Base-by-base conservation (phyloP, 2,113 vertebrate genomes). In the Rousettus leschenaultii region DNA sequence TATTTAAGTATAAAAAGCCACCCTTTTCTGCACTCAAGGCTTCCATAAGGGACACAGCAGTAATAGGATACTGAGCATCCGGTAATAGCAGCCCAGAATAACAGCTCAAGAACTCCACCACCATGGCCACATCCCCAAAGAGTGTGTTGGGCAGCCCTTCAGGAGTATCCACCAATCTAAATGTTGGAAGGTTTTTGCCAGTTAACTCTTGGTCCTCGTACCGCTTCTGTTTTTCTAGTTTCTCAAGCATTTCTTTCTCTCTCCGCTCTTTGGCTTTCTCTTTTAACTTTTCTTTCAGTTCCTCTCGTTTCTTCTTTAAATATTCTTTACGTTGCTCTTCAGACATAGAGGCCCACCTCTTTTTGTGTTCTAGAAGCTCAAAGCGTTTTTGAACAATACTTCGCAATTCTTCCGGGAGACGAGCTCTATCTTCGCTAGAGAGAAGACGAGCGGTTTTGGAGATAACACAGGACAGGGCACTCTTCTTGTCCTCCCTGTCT, bases 101-200 rank as follows among this genome's bases (percentile, higher is more conserved):
- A 98, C 99, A 99, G 97, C 99, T 99, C 61, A 99, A 98, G 97
- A 99, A 99, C 86, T 99, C 99, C 24, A 99, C 99, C 0, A 99
- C 99, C 99, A 99, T 99, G 65, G 99, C 99, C 0, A 99, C 98
- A 0, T 99, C 99, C 3, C 99, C 99, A 80, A 99, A 99, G 40
- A 99, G 99, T 0, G 99, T 98, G 89, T 99, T 99, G 86, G 99
- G 99, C 93, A 99, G 97, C 2, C 99, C 99, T 94, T 99, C 99
- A 0, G 99, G 99, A 95, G 99, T 99, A 98, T 99, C 99, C 43
- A 99, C 99, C 45, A 99, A 98, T 77, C 99, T 99, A 97, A 99
- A 99, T 0, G 98, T 22, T 0, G 99, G 99, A 91, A 99, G 94
- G 18, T 48, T 96, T 92, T 98, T 99, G 73, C 99, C 99, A 53